Base-by-base conservation (phyloP, 2,888 invertebrate genomes). In the Embidobia sp. region DNA sequence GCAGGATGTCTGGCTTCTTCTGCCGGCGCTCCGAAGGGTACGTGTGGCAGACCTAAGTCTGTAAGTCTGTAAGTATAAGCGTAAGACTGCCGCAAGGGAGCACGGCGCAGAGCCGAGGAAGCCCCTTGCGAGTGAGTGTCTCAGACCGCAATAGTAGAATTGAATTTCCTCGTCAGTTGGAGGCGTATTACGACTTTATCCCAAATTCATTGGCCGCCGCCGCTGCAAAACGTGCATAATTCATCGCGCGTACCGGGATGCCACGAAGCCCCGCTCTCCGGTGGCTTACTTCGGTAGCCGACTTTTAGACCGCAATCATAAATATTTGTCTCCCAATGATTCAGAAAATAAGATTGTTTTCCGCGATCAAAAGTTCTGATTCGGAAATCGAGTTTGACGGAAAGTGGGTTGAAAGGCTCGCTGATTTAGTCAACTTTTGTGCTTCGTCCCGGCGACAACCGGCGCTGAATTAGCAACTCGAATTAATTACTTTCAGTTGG, bases 1-100 rank as follows among this genome's bases (percentile, higher is more conserved):
- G 85, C 84, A 83, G 83, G 84, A 86, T 86, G 87, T 88, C 87
- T 87, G 88, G 88, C 87, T 88, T 88, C 88, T 82, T 83, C 83
- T 83, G 79, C 51, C 74, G 51, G 77, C 75, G 51, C 74, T 70
- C 66, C 72, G 72, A 61, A 73, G 75, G 76, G 76, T 37, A 74
- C 49, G 55, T 63, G 70, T 51, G 70, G 77, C 66, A 70, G 79
- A 80, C 77, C 77, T 79, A 82, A 82, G 81, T 79, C 78, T 77
- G 73, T 83, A 86, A 84, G 84, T 83, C 85, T 80, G 84, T 87
- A 86, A 86, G 87, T 87, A n/a, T n/a, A 87, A 86, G 82, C 83
- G 82, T 85, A 87, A 86, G 85, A 85, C 85, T 83, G 78, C 84
- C 83, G 77, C 63, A 53, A 78, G 83, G 81, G 84, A 84, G 81